Percentiles rank a stretch among this genome's conserved stretches.
phyloP scores from a whole-genome alignment of 2,797 vertebrate species.

The Neopelma chrysocephalum region DNA sequence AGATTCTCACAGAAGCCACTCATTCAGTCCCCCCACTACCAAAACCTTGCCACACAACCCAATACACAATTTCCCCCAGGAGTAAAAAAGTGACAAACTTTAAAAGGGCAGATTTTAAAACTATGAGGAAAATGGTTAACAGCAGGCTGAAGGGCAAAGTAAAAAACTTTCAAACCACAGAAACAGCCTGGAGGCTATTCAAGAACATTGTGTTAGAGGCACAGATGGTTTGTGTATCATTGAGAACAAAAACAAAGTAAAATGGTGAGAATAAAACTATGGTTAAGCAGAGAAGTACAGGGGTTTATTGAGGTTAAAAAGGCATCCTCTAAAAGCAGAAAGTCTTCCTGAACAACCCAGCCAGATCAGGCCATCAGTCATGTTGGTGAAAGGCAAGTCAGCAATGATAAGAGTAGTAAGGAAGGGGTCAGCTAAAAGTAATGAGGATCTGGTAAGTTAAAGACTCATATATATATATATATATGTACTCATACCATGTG shows the following conservation, averaged over 20 bases:
- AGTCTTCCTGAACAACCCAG: background rate
- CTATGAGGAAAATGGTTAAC: constrained; percentile 66
- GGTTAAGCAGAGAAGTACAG: constrained; percentile 29
- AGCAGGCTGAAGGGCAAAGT: constrained; percentile 72
- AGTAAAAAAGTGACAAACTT: constrained; percentile 35
- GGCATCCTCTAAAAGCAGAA: constrained; percentile 30
- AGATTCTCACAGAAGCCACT: background rate
- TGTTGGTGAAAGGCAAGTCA: background rate
- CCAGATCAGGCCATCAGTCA: background rate
- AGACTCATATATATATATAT: background rate
- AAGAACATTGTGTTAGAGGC: constrained; percentile 74
- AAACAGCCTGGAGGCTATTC: constrained; percentile 72
- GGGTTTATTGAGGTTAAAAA: constrained; percentile 39
- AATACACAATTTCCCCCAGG: background rate
- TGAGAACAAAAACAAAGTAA: constrained; percentile 66
- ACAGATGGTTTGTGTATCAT: constrained; percentile 72
- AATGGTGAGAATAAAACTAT: constrained; percentile 58
- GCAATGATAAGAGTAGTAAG: background rate
- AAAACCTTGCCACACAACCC: background rate
- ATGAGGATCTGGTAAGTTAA: background rate
- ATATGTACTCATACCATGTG: background rate
- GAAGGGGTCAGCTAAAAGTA: background rate
- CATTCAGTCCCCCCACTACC: background rate
- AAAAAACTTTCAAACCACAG: constrained; percentile 72
- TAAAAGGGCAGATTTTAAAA: constrained; percentile 70